Evolutionary conservation across 1,140 invertebrate genomes (phyloP).

Genomic region (Drosophila pectinifera): DNA sequence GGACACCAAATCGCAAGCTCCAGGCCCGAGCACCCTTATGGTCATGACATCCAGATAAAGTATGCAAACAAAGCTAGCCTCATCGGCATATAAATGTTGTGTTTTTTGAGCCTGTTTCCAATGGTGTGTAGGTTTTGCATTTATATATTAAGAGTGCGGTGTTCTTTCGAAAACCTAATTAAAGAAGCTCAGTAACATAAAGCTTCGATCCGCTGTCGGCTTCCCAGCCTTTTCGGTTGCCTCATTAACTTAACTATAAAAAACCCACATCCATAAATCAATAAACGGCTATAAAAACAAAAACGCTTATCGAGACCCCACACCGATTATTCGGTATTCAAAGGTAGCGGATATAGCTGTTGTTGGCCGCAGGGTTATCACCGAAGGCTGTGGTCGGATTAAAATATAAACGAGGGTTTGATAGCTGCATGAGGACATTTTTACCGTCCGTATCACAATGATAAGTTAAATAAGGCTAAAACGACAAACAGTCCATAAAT

Average conservation of each 20-base stretch:
- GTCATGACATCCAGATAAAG: too few relatives aligned
- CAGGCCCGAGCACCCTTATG: too few relatives aligned
- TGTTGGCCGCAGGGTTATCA: constrained; percentile 22
- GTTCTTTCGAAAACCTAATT: too few relatives aligned
- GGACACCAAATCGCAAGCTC: neutral
- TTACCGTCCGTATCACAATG: constrained; percentile 41
- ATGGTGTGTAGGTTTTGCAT: too few relatives aligned
- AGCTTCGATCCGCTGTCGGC: too few relatives aligned
- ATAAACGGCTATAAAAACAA: constrained; percentile 57
- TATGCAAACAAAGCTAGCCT: too few relatives aligned
- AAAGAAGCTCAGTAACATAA: too few relatives aligned
- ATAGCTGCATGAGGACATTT: constrained; percentile 30
- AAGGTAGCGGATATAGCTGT: constrained; percentile 29
- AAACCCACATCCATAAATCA: constrained; percentile 54
- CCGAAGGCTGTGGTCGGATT: constrained; percentile 41
- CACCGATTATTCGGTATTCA: constrained; percentile 30
- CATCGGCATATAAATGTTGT: too few relatives aligned
- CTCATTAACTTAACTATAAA: neutral
- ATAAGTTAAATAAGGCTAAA: constrained; percentile 11
- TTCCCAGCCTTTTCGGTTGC: neutral
- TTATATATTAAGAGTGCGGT: too few relatives aligned
- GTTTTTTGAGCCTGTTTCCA: too few relatives aligned
- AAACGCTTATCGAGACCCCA: constrained; percentile 57
- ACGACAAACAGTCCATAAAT: constrained; percentile 46
- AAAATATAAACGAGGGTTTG: constrained; percentile 52